Percentiles rank a stretch among this genome's conserved stretches.
phyloP scores from a whole-genome alignment of 2,113 vertebrate genomes.

The Oreocharis arfaki region DNA sequence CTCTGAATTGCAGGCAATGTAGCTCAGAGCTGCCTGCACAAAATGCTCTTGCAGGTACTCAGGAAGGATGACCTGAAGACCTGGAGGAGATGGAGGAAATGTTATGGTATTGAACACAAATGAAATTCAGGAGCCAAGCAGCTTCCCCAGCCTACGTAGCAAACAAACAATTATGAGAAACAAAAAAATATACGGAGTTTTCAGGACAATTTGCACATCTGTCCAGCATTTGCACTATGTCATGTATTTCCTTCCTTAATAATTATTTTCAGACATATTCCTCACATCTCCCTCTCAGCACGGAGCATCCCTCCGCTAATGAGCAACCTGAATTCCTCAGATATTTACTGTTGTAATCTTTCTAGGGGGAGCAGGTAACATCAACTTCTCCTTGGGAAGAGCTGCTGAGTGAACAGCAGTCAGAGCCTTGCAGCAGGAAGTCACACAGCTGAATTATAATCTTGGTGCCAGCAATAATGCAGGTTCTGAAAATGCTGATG shows the following conservation, averaged over 20 bases:
- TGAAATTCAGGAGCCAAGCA: neutral
- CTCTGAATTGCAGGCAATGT: constrained; percentile 95
- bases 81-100: constrained; percentile 59
- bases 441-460: neutral
- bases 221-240: neutral
- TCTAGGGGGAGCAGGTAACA: neutral
- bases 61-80: constrained; percentile 91
- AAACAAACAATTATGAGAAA: neutral
- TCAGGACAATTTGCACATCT: neutral
- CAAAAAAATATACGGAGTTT: neutral
- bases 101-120: neutral
- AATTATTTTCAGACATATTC: neutral
- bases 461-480: neutral
- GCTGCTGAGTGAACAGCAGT: neutral
- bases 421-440: neutral
- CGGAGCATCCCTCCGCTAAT: neutral
- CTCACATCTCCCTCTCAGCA: neutral
- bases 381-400: neutral
- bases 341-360: neutral
- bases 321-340: neutral
- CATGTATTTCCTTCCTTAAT: neutral
- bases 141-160: fast-evolving
- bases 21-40: constrained; percentile 92
- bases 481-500: neutral
- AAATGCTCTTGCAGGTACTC: constrained; percentile 91